A percentile compares a stretch with the other conserved stretches of the same genome.
Evolutionary conservation across 2,888 invertebrate genomes (phyloP).

Genomic region (Beris morrisii): DNA sequence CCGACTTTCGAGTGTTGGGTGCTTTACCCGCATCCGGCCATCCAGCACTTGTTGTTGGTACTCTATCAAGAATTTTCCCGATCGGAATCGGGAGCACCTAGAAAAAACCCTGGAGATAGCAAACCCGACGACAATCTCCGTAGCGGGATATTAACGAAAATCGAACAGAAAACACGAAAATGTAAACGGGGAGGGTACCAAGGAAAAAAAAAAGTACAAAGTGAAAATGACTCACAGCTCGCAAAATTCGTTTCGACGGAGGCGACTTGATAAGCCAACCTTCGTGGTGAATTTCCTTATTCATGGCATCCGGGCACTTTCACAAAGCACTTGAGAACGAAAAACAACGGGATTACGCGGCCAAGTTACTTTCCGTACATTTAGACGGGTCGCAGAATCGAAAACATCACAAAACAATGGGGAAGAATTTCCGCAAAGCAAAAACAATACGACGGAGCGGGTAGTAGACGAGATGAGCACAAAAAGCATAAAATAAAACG

Average conservation of each 20-base stretch:
- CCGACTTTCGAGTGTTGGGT: not conserved
- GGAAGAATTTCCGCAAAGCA: no score
- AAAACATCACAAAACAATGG: conserved; percentile 1
- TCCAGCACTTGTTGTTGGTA: not conserved
- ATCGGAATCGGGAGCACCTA: not conserved
- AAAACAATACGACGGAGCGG: no score
- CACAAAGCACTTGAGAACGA: conserved; percentile 15
- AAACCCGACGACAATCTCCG: no score
- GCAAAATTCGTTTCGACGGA: conserved; percentile 87
- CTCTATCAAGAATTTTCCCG: not conserved
- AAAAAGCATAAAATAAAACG: no score
- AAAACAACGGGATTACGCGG: not conserved
- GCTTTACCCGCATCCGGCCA: not conserved
- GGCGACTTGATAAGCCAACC: conserved; percentile 97
- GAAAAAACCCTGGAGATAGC: no score
- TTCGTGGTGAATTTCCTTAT: conserved; percentile 77
- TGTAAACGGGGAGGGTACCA: no score
- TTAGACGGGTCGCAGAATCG: not conserved
- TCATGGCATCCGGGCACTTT: conserved; percentile 49
- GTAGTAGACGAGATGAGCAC: no score
- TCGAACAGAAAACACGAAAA: no score
- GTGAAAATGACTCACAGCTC: conserved; percentile 75
- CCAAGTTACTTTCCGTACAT: not conserved
- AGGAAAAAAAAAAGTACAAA: not conserved
- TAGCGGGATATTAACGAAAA: no score